Conservation (phyloP, 1,140 invertebrate genomes). For the Ceratoteleas bidentatus region DNA sequence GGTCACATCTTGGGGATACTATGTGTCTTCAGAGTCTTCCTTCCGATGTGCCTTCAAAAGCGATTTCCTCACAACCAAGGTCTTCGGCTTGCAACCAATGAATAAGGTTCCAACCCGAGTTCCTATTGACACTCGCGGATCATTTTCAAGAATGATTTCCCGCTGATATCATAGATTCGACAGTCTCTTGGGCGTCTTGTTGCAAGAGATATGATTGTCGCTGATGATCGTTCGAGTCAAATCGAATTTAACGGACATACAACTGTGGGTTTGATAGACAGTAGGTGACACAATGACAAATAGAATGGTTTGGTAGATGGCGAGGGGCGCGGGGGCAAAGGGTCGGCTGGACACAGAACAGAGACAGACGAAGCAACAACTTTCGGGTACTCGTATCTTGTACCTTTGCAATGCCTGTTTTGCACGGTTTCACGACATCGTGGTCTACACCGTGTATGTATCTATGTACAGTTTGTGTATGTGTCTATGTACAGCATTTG, state of each 20-base stretch:
- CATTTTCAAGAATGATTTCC: constrained; percentile 58
- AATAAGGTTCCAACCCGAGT: constrained; percentile 16
- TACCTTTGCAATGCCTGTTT: constrained; percentile 42
- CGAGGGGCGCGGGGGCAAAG: constrained; percentile 5
- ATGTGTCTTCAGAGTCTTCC: too few relatives aligned
- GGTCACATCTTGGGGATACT: too few relatives aligned
- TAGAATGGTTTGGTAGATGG: constrained; percentile 12
- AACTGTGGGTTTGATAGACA: constrained; percentile 6
- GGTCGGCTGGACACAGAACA: too few relatives aligned
- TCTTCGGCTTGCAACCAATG: constrained; percentile 19
- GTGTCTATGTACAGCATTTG: too few relatives aligned
- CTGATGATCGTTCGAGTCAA: too few relatives aligned
- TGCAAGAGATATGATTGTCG: constrained; percentile 50
- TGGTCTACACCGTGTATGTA: constrained; percentile 27
- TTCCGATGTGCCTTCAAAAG: constrained; percentile 14
- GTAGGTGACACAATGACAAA: constrained; percentile 21
- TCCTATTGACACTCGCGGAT: constrained; percentile 35
- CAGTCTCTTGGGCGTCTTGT: constrained; percentile 48
- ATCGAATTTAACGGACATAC: constrained; percentile 7
- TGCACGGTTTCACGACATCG: constrained; percentile 32
- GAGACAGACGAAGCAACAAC: constrained; percentile 50
- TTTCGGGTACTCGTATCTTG: constrained; percentile 56
- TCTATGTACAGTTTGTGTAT: constrained; percentile 34
- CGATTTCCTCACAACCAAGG: constrained; percentile 9
- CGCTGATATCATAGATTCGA: constrained; percentile 22